Conservation (phyloP, 1,140 invertebrate genomes). For the Drosophila suzukii region DNA sequence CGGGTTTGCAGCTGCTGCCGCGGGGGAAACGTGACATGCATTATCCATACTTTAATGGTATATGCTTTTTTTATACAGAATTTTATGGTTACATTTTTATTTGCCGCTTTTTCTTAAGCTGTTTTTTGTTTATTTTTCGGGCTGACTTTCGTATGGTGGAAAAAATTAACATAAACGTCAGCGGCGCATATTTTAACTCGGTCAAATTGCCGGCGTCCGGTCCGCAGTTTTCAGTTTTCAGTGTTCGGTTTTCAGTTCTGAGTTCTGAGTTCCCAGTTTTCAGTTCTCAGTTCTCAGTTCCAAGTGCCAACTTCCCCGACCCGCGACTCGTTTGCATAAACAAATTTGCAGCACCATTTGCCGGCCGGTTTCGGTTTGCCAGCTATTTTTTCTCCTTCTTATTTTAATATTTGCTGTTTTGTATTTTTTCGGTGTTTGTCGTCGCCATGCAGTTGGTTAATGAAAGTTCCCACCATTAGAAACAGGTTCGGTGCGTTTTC, state of each 20-base stretch:
- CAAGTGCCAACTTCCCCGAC: slow-evolving; percentile 23
- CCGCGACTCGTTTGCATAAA: slow-evolving; percentile 69
- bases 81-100: slow-evolving; percentile 64
- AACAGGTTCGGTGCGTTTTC: slow-evolving; percentile 67
- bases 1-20: slow-evolving; percentile 63
- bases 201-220: slow-evolving; percentile 80
- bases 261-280: slow-evolving; percentile 10
- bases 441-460: slow-evolving; percentile 67
- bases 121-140: slow-evolving; percentile 39
- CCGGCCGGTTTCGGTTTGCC: slow-evolving; percentile 70
- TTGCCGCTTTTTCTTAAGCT: slow-evolving; percentile 52
- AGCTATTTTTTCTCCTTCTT: slow-evolving; percentile 22
- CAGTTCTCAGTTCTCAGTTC: slow-evolving; percentile 9
- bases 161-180: slow-evolving; percentile 79
- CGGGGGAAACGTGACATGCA: slow-evolving; percentile 69
- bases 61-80: slow-evolving; percentile 22
- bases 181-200: slow-evolving; percentile 81
- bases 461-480: slow-evolving; percentile 82
- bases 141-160: slow-evolving; percentile 46
- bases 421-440: slow-evolving; percentile 12
- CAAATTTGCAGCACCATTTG: slow-evolving; percentile 79
- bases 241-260: slow-evolving; percentile 2
- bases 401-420: slow-evolving; percentile 8
- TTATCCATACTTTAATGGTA: slow-evolving; percentile 35
- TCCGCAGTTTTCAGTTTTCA: slow-evolving; percentile 44